A percentile compares a stretch with the other conserved stretches of the same genome.
These are phyloP conservation scores for Monomorium pharaonis DNA, from an alignment of 1,140 invertebrate genomes.

Conservation along the genomic window DNA sequence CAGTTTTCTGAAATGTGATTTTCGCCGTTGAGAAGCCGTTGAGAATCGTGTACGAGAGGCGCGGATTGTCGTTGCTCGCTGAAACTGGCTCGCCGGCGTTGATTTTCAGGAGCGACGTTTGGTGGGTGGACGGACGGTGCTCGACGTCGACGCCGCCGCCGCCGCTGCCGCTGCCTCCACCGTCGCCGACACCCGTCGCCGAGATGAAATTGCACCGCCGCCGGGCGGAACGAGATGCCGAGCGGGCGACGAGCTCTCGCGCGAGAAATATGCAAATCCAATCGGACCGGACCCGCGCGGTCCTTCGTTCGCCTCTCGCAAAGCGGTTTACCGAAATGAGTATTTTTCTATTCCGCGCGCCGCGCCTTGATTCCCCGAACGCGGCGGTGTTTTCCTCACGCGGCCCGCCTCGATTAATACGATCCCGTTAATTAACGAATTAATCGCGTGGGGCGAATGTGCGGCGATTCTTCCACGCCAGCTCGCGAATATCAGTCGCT, in stretches of 20 bases:
- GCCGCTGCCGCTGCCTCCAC: neutral
- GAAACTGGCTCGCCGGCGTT: conserved; percentile 59
- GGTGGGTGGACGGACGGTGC: conserved; percentile 15
- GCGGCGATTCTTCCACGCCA: neutral
- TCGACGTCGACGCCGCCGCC: conserved; percentile 32
- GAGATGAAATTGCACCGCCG: conserved; percentile 63
- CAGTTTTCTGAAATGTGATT: neutral
- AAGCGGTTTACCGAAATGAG: conserved; percentile 45
- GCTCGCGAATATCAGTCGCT: neutral
- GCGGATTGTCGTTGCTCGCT: conserved; percentile 34
- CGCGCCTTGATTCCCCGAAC: conserved; percentile 13
- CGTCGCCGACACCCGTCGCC: neutral
- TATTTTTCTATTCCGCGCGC: conserved; percentile 49
- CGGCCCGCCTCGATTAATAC: neutral
- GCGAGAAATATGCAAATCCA: conserved; percentile 62
- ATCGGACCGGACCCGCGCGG: conserved; percentile 31
- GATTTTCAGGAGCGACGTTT: conserved; percentile 57
- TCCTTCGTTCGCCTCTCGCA: conserved; percentile 24
- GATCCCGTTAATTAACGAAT: conserved; percentile 35
- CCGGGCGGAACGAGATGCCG: conserved; percentile 47
- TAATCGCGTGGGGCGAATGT: conserved; percentile 1
- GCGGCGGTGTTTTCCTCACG: neutral
- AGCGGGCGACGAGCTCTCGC: conserved; percentile 49
- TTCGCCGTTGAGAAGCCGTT: neutral
- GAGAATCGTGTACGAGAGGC: neutral